Conservation (phyloP, 2,113 vertebrate genomes). For the Carlito syrichta region DNA sequence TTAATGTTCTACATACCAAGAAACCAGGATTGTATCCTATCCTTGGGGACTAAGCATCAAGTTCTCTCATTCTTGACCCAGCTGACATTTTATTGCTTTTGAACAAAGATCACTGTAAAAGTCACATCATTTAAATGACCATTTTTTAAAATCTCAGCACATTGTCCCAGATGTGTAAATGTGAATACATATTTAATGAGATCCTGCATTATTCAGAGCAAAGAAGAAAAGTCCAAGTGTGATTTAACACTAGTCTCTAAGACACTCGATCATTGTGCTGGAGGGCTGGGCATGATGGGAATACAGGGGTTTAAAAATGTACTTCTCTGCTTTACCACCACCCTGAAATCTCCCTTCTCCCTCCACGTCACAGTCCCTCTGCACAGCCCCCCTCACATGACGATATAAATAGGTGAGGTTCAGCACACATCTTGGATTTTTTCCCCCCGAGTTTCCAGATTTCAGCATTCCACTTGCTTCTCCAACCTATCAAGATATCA, state of each 20-base stretch:
- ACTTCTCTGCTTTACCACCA: background rate
- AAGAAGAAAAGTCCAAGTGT: background rate
- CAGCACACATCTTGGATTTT: background rate
- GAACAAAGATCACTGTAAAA: conserved; percentile 9
- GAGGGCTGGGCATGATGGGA: background rate
- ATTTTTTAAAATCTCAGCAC: conserved; percentile 21
- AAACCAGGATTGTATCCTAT: background rate
- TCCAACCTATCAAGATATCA: background rate
- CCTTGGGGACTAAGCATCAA: background rate
- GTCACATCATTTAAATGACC: background rate
- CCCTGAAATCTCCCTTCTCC: background rate
- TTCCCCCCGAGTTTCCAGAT: background rate
- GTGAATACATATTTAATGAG: conserved; percentile 47
- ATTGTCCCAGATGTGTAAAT: conserved; percentile 51
- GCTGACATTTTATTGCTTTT: conserved; percentile 4
- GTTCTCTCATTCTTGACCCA: background rate
- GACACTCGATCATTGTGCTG: background rate
- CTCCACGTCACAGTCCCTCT: too few species aligned
- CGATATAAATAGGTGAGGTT: background rate
- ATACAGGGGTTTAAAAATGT: background rate
- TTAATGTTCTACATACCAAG: background rate
- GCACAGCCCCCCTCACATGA: background rate
- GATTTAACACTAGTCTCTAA: background rate
- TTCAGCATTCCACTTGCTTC: background rate
- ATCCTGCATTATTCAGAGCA: conserved; percentile 43